Evolutionary conservation across 1,140 invertebrate genomes (phyloP), one percentile per base, ranked within the genome.

Genomic region (Euwallacea similis): DNA sequence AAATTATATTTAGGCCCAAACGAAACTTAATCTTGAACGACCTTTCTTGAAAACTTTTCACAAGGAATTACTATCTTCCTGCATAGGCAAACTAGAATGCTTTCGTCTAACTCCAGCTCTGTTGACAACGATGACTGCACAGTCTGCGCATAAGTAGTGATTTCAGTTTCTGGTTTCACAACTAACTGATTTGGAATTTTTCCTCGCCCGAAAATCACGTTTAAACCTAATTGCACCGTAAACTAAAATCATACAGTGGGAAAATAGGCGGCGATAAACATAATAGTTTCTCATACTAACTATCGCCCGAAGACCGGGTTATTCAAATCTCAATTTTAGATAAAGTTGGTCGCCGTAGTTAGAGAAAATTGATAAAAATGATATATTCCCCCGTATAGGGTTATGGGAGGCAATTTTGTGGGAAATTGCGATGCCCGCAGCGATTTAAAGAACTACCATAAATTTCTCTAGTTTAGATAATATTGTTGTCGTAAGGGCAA

Each of bases 341-440:
- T 68, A 68, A 68, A 56, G 33, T 41, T 53, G 15, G 44, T 11
- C 44, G 16, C 41, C 50, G n/a, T 68, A 60, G 66, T 68, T 68
- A 68, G 58, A 60, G 66, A 68, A 68, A 68, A 68, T 68, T 68
- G 66, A 68, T 68, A 68, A 68, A 68, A 60, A 68, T 68, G 66
- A 68, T 68, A 68, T 68, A 68, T 68, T 60, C 58, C 46, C 46
- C 44, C 46, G 21, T 68, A 68, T 60, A 60, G 15, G 53, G n/a
- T 55, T 58, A 58, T 60, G 41, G 56, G 33, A 33, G 66, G 42
- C 56, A 59, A 68, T 60, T 68, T 68, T 53, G 13, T 11, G 33
- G 66, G 55, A 60, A 68, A 59, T 68, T 68, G 56, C 56, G 58
- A 33, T 47, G 43, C 66, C 56, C 33, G 43, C 15, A 47, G 66